A percentile compares a stretch with the other conserved stretches of the same genome.
phyloP scores from a whole-genome alignment of 2,888 invertebrate species.

The Sinhomidia bicolor region DNA sequence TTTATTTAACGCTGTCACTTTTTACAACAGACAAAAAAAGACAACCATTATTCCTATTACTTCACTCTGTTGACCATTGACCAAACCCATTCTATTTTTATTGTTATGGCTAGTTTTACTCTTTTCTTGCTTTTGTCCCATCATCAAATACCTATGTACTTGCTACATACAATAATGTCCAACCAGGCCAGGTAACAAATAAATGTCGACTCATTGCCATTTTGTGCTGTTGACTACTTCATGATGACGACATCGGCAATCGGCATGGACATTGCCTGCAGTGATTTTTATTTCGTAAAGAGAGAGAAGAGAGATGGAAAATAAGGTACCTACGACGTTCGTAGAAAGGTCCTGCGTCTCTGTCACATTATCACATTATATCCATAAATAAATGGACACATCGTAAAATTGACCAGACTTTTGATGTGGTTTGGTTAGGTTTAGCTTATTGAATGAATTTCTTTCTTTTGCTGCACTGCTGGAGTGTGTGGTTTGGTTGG shows the following conservation, averaged over 20 bases:
- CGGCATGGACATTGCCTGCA: no score
- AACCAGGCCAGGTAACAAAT: constrained; percentile 7
- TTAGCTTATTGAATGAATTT: background rate
- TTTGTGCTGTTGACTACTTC: background rate
- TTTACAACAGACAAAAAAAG: background rate
- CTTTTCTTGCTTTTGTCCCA: background rate
- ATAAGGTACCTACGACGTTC: background rate
- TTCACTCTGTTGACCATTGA: constrained; percentile 36
- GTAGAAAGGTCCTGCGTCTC: background rate
- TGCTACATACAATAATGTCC: background rate
- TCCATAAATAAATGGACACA: constrained; percentile 33
- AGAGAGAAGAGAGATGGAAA: background rate
- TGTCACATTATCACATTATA: constrained; percentile 52
- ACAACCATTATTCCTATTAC: constrained; percentile 6
- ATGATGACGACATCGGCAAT: no score
- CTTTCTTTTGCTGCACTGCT: background rate
- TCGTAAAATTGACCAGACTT: constrained; percentile 28
- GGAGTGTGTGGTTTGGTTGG: background rate
- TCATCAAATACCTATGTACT: no score
- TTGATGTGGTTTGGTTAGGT: constrained; percentile 24
- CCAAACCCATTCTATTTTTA: constrained; percentile 59
- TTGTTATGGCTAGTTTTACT: constrained; percentile 27
- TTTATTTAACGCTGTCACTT: constrained; percentile 2
- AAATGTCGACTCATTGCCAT: constrained; percentile 28
- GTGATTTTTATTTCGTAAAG: background rate